phyloP scores from a whole-genome alignment of 2,888 invertebrate species.

The Trachelus tabidus region DNA sequence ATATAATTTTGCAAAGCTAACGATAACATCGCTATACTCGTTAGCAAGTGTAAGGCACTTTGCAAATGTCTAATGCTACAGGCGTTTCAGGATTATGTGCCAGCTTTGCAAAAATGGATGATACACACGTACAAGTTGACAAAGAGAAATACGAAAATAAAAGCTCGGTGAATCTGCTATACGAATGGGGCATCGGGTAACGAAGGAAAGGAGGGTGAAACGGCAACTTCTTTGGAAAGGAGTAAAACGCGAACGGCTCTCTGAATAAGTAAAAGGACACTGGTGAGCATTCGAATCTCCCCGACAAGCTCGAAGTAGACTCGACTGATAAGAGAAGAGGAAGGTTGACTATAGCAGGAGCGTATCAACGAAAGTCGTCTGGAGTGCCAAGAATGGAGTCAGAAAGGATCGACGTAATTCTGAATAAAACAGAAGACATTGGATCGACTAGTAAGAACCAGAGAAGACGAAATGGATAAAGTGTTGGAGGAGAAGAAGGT shows the following conservation, averaged over 20 bases:
- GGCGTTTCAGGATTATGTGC: not conserved
- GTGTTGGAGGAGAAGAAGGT: not conserved
- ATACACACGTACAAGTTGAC: not conserved
- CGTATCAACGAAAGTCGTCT: not conserved
- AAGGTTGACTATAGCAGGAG: not conserved
- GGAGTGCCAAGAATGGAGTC: conserved; percentile 34
- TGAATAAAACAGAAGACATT: conserved; percentile 37
- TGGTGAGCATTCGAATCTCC: conserved; percentile 12
- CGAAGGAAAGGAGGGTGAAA: not conserved
- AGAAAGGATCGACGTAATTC: conserved; percentile 32
- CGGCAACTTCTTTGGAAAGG: not conserved
- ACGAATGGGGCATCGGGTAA: not conserved
- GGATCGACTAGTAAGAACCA: not conserved
- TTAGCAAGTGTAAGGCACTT: not conserved
- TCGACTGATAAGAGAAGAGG: not conserved
- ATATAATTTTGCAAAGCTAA: not conserved
- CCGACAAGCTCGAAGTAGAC: not conserved
- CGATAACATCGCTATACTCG: too few species aligned
- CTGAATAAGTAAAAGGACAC: conserved; percentile 25
- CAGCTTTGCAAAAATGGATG: not conserved
- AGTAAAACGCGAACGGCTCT: conserved; percentile 1
- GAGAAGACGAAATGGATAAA: not conserved
- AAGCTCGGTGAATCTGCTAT: not conserved
- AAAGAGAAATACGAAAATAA: not conserved
- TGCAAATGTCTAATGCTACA: not conserved